Evolutionary conservation across 2,113 vertebrate genomes (phyloP).

Genomic region (Thermophis baileyi): DNA sequence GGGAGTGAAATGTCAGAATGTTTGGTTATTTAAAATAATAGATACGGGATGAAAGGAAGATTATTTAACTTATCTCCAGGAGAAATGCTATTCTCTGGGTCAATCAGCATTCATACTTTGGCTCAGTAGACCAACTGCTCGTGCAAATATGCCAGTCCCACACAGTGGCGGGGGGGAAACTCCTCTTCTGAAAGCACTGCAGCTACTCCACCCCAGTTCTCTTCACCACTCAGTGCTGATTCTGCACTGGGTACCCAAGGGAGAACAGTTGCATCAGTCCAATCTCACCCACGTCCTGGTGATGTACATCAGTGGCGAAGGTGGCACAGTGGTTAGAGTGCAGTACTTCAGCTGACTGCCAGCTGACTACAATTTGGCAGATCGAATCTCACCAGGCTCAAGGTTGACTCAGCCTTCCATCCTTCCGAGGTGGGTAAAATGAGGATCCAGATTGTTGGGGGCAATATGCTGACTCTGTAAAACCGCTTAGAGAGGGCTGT

Average conservation of each 20-base stretch:
- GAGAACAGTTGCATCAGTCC: background rate
- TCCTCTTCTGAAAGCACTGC: background rate
- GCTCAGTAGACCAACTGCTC: background rate
- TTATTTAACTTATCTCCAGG: background rate
- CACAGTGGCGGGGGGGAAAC: fast-evolving
- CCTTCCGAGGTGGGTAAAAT: too few relatives aligned
- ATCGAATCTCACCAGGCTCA: too few relatives aligned
- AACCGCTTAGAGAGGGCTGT: too few relatives aligned
- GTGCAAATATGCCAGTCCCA: background rate
- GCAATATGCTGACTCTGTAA: too few relatives aligned
- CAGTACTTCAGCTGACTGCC: too few relatives aligned
- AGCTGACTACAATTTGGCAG: too few relatives aligned
- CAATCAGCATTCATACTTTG: background rate
- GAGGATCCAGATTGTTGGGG: too few relatives aligned
- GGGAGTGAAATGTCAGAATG: background rate
- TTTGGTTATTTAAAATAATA: background rate
- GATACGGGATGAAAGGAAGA: background rate
- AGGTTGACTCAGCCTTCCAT: too few relatives aligned
- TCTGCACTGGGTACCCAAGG: background rate
- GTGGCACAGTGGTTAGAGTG: too few relatives aligned
- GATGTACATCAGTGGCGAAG: background rate
- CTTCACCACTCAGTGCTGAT: background rate
- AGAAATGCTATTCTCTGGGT: background rate
- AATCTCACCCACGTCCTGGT: background rate
- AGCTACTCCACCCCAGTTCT: background rate